Percentiles rank a stretch among this genome's conserved stretches.
Conservation (phyloP, 1,140 invertebrate genomes). For the Microplitis demolitor region DNA sequence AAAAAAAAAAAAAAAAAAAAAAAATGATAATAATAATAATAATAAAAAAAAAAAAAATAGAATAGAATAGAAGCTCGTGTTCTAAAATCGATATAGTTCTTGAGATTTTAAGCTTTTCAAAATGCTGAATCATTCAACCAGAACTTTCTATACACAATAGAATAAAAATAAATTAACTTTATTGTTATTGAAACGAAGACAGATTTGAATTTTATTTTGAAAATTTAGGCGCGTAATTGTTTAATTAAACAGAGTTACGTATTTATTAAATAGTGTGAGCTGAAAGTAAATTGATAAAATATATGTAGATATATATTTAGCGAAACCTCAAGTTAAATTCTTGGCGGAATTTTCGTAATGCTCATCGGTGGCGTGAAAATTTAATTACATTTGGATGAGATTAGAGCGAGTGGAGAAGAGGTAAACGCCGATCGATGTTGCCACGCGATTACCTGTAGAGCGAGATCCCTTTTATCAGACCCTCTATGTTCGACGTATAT, state of each 20-base stretch:
- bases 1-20: background rate
- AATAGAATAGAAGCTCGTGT: too few relatives aligned
- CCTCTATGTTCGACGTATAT: background rate
- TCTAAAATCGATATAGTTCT: background rate
- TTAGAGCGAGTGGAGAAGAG: constrained; percentile 1
- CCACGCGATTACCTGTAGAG: constrained; percentile 25
- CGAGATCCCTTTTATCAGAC: background rate
- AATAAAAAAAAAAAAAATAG: background rate
- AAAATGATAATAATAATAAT: too few relatives aligned
- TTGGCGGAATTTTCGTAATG: background rate
- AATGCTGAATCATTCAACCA: background rate
- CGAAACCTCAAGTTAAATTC: background rate
- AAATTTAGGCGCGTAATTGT: too few relatives aligned
- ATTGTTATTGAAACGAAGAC: too few relatives aligned
- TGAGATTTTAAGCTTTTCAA: background rate
- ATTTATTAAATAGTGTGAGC: too few relatives aligned
- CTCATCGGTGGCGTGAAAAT: constrained; percentile 7
- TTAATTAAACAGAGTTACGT: too few relatives aligned
- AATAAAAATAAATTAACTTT: too few relatives aligned
- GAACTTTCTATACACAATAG: too few relatives aligned
- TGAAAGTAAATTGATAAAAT: background rate
- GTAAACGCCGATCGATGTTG: constrained; percentile 5
- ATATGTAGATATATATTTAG: too few relatives aligned
- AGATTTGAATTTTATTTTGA: too few relatives aligned
- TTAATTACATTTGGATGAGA: constrained; percentile 14